Evolutionary conservation across 2,113 vertebrate genomes (phyloP).

Genomic region (Plecotus auritus): DNA sequence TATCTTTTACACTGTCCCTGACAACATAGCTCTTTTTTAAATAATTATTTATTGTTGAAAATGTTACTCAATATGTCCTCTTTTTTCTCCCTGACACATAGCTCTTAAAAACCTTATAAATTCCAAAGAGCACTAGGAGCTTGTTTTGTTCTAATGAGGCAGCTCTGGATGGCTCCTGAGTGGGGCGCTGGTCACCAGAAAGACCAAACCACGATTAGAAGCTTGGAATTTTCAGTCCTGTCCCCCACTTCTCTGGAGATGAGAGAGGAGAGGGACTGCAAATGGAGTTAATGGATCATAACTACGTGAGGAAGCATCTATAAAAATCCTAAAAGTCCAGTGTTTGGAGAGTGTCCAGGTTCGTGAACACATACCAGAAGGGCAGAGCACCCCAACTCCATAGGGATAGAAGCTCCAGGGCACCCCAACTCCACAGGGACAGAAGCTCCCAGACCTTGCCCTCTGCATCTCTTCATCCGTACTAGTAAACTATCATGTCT

Average conservation of each 20-base stretch:
- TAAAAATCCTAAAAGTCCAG: background rate
- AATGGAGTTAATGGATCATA: background rate
- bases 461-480: background rate
- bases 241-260: background rate
- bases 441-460: background rate
- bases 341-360: background rate
- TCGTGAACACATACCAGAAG: background rate
- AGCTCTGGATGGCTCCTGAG: background rate
- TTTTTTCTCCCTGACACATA: too few species aligned
- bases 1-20: background rate
- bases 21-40: too few species aligned
- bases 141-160: background rate
- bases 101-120: too few species aligned
- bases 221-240: background rate
- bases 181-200: background rate
- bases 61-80: too few species aligned
- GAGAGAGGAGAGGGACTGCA: background rate
- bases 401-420: background rate
- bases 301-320: background rate
- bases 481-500: background rate
- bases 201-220: background rate
- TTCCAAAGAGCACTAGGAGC: too few species aligned
- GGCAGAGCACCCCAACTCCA: background rate
- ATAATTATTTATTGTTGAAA: too few species aligned
- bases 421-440: background rate